Percentiles rank a stretch among this genome's conserved stretches.
phyloP scores from a whole-genome alignment of 64 coral and sea anemone species.

The Pocillopora damicornis region DNA sequence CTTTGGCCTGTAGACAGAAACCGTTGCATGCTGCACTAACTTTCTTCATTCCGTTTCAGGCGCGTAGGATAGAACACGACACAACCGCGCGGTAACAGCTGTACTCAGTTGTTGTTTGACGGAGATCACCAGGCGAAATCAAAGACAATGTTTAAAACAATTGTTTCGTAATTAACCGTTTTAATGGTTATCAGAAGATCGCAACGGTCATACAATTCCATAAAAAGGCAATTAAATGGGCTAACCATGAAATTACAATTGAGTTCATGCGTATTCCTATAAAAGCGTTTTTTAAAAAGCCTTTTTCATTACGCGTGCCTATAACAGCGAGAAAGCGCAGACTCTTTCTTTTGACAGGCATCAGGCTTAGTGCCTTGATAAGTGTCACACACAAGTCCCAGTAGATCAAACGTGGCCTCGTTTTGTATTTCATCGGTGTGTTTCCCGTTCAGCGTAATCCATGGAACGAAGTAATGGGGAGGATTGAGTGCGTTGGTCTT shows the following conservation, averaged over 20 bases:
- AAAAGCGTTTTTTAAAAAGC: not conserved
- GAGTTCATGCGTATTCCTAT: not conserved
- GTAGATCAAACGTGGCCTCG: constrained; percentile 42
- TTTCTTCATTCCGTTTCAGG: too few species aligned
- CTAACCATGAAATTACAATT: not conserved
- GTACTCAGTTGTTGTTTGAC: too few species aligned
- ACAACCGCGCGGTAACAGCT: too few species aligned
- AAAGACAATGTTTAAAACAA: too few species aligned
- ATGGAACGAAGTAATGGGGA: constrained; percentile 60
- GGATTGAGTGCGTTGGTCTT: constrained; percentile 66
- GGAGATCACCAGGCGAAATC: too few species aligned
- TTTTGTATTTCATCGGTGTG: constrained; percentile 69
- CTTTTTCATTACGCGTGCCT: not conserved
- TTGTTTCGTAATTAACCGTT: too few species aligned
- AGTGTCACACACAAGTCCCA: constrained; percentile 55
- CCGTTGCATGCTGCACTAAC: too few species aligned
- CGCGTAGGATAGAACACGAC: too few species aligned
- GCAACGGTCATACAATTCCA: too few species aligned
- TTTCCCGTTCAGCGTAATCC: constrained; percentile 73
- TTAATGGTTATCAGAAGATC: too few species aligned
- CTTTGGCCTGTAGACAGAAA: too few species aligned
- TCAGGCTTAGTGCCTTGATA: constrained; percentile 61
- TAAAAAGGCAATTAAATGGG: not conserved
- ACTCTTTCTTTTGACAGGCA: not conserved
- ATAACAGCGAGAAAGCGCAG: not conserved